phyloP scores from a whole-genome alignment of 2,113 vertebrate species.

The Toxotes chatareus region DNA sequence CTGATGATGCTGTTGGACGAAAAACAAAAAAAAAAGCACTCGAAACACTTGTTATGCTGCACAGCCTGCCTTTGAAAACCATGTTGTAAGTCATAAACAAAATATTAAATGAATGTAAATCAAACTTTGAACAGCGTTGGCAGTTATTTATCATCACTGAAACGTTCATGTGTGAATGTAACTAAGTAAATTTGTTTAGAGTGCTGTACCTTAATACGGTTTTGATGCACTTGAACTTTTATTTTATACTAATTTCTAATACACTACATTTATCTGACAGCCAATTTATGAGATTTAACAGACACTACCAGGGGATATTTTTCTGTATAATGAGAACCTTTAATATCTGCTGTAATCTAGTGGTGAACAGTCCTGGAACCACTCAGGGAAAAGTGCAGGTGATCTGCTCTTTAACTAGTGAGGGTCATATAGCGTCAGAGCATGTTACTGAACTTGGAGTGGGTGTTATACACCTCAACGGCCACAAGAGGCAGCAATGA shows the following conservation, averaged over 20 bases:
- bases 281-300: background rate
- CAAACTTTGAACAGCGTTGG: background rate
- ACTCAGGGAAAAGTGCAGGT: too few species aligned
- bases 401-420: too few species aligned
- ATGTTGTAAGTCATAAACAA: conserved; percentile 61
- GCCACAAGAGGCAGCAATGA: too few species aligned
- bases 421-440: too few species aligned
- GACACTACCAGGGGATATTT: too few species aligned
- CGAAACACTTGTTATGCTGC: conserved; percentile 72
- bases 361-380: too few species aligned
- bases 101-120: conserved; percentile 81
- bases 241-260: background rate
- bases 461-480: too few species aligned
- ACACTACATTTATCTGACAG: background rate
- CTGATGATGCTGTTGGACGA: conserved; percentile 44
- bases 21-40: conserved; percentile 55
- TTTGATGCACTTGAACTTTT: background rate
- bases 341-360: too few species aligned
- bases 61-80: conserved; percentile 76
- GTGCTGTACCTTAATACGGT: background rate
- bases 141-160: background rate
- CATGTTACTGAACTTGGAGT: too few species aligned
- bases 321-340: too few species aligned
- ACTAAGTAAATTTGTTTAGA: background rate
- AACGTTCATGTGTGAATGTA: background rate